phyloP scores from a whole-genome alignment of 2,113 vertebrate genomes.

The Xyrauchen texanus region DNA sequence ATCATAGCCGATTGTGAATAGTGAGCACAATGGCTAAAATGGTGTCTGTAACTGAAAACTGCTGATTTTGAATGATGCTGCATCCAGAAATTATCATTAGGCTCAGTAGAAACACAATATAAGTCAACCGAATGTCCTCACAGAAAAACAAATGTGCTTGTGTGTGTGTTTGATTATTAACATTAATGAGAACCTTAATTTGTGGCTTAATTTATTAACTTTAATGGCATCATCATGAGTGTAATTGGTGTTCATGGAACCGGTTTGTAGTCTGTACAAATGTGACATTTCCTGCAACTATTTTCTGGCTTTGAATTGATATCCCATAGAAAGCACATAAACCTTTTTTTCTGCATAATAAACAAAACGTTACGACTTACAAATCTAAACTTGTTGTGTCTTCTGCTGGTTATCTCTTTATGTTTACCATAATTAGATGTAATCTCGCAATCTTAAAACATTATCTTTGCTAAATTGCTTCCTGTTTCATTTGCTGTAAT shows the following conservation, averaged over 20 bases:
- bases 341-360: neutral
- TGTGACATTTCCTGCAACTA: neutral
- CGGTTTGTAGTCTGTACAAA: neutral
- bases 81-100: too few species aligned
- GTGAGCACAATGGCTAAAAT: too few species aligned
- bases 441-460: neutral
- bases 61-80: too few species aligned
- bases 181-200: too few species aligned
- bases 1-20: too few species aligned
- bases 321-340: too few species aligned
- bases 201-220: neutral
- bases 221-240: neutral
- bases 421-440: neutral
- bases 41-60: too few species aligned
- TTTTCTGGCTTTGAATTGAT: neutral
- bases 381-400: neutral
- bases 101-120: too few species aligned
- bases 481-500: neutral
- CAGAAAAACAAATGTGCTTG: too few species aligned
- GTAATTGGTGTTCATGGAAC: neutral
- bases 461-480: slow-evolving; percentile 8
- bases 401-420: neutral
- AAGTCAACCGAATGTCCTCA: too few species aligned
- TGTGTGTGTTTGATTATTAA: too few species aligned
- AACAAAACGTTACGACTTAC: neutral